Base-by-base conservation (phyloP, 2,113 vertebrate genomes). In the Falcunculus frontatus region DNA sequence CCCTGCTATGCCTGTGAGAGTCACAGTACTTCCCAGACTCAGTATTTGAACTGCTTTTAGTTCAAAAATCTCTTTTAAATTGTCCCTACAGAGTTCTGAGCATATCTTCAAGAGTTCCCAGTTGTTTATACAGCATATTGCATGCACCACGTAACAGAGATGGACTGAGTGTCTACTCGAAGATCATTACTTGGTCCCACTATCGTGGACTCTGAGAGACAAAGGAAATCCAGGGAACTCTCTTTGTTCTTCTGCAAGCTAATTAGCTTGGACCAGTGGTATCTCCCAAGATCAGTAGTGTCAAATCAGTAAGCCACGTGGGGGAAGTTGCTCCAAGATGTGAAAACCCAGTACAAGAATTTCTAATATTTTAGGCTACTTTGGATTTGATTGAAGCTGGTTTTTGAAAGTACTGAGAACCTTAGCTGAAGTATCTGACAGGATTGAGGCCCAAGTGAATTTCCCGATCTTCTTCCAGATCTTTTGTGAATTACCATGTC, bases 131-230 rank as follows among this genome's bases (percentile, higher is more conserved):
- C 47, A 33, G 6, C n/a, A 3, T 75, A 39, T 25, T 75, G 19
- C 21, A 35, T 16, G 14, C 9, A 20, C 42, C 46, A 46, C 0
- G 0, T 73, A 32, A 29, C 44, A 25, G 39, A 21, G 50, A 60
- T 20, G 52, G 57, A 37, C 75, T 42, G 32, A 77, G 12, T 73
- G 49, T 56, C 39, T 80, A 1, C 55, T 56, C 64, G n/a, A 75
- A 76, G 63, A 14, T 64, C 25, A 44, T 55, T 41, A n/a, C 19
- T 73, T 6, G 4, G 4, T 83, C 57, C 69, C 26, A 14, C 63
- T 68, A 5, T 50, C 27, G 13, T 30, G 32, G 69, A 30, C 39
- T 64, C 32, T 0, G 1, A 79, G 25, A 42, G n/a, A 32, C 47
- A 69, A 22, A 70, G 37, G 47, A 84, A 89, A 59, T 39, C 29